phyloP scores from a whole-genome alignment of 2,113 vertebrate species.

The Pagrus major region DNA sequence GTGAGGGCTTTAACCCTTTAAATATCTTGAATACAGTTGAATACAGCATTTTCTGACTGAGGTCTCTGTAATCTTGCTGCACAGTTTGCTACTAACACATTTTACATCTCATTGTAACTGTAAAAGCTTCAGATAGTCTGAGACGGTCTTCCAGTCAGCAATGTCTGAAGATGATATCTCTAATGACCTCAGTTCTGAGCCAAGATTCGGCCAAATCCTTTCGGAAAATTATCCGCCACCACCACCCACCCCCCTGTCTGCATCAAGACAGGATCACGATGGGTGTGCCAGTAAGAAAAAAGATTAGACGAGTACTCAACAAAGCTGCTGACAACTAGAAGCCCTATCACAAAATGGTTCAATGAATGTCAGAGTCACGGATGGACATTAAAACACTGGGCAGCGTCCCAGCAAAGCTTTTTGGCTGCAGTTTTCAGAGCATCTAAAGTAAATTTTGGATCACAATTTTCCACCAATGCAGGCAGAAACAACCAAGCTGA shows the following conservation, averaged over 20 bases:
- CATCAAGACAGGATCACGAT: neutral
- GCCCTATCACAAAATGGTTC: neutral
- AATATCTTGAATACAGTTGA: neutral
- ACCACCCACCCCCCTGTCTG: too few species aligned
- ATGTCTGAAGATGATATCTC: slow-evolving; percentile 1
- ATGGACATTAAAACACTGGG: neutral
- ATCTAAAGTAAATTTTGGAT: slow-evolving; percentile 10
- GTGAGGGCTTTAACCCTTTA: neutral
- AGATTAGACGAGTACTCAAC: neutral
- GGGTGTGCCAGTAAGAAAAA: slow-evolving; percentile 4
- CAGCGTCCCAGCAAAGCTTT: neutral
- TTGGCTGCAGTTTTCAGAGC: slow-evolving; percentile 13
- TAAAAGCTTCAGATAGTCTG: neutral
- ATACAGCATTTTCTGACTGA: neutral
- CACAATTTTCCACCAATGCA: slow-evolving; percentile 9
- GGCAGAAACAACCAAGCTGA: neutral
- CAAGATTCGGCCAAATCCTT: neutral
- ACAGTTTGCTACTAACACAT: neutral
- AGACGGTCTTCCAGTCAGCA: neutral
- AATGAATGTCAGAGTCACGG: neutral
- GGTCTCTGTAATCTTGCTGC: neutral
- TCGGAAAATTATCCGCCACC: neutral
- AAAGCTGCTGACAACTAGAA: neutral
- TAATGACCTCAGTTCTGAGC: neutral
- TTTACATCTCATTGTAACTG: neutral